Percentiles rank a stretch among this genome's conserved stretches.
Conservation (phyloP, 2,888 invertebrate species). For the Hyles lineata region DNA sequence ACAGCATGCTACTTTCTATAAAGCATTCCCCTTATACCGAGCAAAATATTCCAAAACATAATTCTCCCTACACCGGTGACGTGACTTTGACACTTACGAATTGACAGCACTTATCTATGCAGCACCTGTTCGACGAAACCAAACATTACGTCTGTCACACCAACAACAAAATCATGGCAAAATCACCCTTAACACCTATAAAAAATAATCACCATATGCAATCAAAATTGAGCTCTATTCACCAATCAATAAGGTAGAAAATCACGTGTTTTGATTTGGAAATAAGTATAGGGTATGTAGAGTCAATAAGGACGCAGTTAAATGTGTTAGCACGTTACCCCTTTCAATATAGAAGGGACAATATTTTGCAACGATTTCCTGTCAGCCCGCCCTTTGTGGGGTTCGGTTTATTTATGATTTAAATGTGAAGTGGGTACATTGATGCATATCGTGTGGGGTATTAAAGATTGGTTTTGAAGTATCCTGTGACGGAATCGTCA, state of each 20-base stretch:
- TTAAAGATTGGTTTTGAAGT: not conserved
- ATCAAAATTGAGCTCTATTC: not conserved
- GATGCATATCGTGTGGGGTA: conserved; percentile 12
- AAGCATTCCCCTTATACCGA: not conserved
- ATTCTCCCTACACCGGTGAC: conserved; percentile 20
- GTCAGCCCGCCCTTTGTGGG: conserved; percentile 49
- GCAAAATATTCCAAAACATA: conserved; percentile 23
- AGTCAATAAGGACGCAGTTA: conserved; percentile 22
- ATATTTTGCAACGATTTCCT: conserved; percentile 50
- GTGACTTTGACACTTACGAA: conserved; percentile 67
- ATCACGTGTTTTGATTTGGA: not conserved
- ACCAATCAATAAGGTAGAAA: not conserved
- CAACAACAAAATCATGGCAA: conserved; percentile 37
- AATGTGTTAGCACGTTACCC: conserved; percentile 28
- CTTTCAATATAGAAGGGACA: conserved; percentile 44
- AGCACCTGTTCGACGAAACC: conserved; percentile 55
- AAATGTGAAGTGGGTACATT: conserved; percentile 47
- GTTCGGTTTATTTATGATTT: conserved; percentile 53
- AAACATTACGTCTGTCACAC: conserved; percentile 35
- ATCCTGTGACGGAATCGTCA: not conserved
- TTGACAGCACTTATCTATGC: conserved; percentile 61
- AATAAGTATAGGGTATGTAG: not conserved
- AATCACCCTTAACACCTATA: conserved; percentile 36
- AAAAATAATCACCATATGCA: not conserved
- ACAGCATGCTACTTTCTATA: too few relatives aligned